Conservation (phyloP, 1,140 invertebrate species). For the Campodea augens region DNA sequence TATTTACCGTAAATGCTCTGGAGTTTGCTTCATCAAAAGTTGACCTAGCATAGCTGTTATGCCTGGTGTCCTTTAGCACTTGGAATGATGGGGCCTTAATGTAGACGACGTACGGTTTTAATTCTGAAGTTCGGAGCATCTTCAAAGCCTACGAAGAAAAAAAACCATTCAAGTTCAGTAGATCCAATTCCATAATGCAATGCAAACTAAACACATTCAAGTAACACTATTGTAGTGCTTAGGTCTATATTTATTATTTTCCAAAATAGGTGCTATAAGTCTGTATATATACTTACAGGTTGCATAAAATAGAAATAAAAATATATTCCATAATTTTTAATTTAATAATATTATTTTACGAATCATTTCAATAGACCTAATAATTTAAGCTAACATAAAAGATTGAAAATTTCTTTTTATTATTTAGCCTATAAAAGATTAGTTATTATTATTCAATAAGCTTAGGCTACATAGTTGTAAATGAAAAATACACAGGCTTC, state of each 20-base stretch:
- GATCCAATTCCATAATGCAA: neutral
- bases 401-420: too few species aligned
- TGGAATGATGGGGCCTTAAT: slow-evolving; percentile 78
- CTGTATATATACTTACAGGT: neutral
- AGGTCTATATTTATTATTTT: neutral
- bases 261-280: neutral
- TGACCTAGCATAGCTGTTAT: slow-evolving; percentile 57
- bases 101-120: slow-evolving; percentile 91
- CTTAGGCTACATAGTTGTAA: too few species aligned
- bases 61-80: slow-evolving; percentile 60
- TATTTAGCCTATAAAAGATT: too few species aligned
- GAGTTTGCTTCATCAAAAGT: slow-evolving; percentile 78
- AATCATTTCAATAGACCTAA: too few species aligned
- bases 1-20: slow-evolving; percentile 71
- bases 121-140: slow-evolving; percentile 66
- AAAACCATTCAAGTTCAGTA: slow-evolving; percentile 2
- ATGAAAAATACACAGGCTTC: too few species aligned
- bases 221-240: neutral
- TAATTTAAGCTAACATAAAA: too few species aligned
- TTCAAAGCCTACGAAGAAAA: slow-evolving; percentile 58
- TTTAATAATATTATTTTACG: too few species aligned
- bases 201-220: slow-evolving; percentile 8
- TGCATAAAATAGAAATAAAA: neutral
- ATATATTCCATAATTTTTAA: too few species aligned
- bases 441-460: too few species aligned